Evolutionary conservation across 2,797 vertebrate genomes (phyloP).

Genomic region (Enteromius radiatus): DNA sequence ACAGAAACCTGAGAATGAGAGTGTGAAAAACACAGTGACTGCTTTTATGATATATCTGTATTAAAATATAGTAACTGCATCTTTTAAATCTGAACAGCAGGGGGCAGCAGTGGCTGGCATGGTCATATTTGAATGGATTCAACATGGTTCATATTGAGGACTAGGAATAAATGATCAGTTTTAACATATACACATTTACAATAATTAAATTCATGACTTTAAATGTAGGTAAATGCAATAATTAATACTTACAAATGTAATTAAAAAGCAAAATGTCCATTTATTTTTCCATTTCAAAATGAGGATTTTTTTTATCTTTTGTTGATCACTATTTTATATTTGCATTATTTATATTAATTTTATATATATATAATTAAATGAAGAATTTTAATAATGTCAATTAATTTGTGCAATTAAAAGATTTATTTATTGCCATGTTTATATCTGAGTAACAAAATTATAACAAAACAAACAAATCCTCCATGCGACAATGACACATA

Average conservation of each 20-base stretch:
- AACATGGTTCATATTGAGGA: neutral
- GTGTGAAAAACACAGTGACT: neutral
- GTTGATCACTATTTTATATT: neutral
- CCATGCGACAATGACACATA: neutral
- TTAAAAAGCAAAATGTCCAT: neutral
- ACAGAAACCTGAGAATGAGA: constrained; percentile 66
- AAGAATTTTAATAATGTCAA: neutral
- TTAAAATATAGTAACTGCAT: neutral
- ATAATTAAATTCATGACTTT: neutral
- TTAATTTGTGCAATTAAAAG: neutral
- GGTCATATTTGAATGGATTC: neutral
- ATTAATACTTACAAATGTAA: neutral
- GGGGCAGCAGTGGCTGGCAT: constrained; percentile 58
- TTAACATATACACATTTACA: neutral
- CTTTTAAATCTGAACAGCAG: constrained; percentile 55
- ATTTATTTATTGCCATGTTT: neutral
- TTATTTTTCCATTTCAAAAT: neutral
- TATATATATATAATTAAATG: neutral
- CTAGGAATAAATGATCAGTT: neutral
- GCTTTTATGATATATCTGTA: neutral
- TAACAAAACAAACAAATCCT: neutral
- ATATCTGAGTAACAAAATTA: neutral
- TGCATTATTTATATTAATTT: neutral
- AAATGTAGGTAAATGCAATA: neutral
- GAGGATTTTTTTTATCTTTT: neutral